phyloP scores from a whole-genome alignment of 2,888 invertebrate genomes.

The Gryllus longicercus region DNA sequence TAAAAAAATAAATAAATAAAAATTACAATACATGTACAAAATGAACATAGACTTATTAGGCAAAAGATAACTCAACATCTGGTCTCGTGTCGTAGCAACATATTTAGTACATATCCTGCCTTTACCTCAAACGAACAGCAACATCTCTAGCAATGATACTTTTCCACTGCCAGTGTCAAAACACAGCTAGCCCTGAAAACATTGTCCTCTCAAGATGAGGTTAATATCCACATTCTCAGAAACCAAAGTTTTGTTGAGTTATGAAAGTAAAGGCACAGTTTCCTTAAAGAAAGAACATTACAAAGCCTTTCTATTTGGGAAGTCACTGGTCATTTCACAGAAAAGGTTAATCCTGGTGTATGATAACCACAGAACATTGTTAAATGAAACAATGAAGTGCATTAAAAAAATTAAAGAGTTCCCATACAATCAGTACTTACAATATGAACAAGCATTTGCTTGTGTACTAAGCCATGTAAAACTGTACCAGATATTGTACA shows the following conservation, averaged over 20 bases:
- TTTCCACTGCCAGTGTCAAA: too few species aligned
- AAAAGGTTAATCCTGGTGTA: too few species aligned
- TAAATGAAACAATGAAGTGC: background rate
- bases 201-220: too few species aligned
- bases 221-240: background rate
- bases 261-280: background rate
- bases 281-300: background rate
- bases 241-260: background rate
- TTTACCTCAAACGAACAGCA: too few species aligned
- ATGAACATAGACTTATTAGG: background rate
- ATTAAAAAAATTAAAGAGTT: background rate
- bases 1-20: background rate
- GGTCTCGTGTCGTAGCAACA: background rate
- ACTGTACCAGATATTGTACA: background rate
- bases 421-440: background rate
- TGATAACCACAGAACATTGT: background rate
- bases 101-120: too few species aligned
- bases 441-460: background rate
- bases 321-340: too few species aligned
- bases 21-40: constrained; percentile 8
- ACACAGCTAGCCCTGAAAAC: too few species aligned
- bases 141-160: too few species aligned
- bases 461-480: background rate
- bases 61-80: background rate
- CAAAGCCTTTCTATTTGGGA: too few species aligned